phyloP scores from a whole-genome alignment of 2,797 vertebrate genomes.

The Syngnathus acus region DNA sequence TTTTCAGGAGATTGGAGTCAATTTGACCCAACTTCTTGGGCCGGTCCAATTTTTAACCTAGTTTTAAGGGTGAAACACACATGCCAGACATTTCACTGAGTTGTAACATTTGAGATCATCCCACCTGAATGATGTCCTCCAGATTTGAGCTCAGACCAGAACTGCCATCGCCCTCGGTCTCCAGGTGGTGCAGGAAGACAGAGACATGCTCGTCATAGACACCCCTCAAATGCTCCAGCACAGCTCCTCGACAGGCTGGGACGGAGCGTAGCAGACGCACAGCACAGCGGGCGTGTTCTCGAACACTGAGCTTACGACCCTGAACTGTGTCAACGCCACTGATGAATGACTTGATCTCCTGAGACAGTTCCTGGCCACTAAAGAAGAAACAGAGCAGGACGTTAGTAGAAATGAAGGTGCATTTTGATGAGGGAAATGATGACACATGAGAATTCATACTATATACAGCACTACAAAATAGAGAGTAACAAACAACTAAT shows the following conservation, averaged over 20 bases:
- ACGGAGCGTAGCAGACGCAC: slow-evolving; percentile 82
- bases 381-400: not conserved
- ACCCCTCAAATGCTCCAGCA: slow-evolving; percentile 82
- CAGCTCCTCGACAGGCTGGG: slow-evolving; percentile 81
- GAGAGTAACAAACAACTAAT: not conserved
- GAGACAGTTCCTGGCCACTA: slow-evolving; percentile 80
- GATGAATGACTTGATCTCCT: slow-evolving; percentile 91
- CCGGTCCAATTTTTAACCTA: no score
- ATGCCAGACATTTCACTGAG: no score
- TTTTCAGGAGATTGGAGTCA: no score
- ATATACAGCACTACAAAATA: not conserved
- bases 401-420: slow-evolving; percentile 6
- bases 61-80: no score
- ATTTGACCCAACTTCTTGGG: no score
- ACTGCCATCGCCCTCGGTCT: slow-evolving; percentile 65
- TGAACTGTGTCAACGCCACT: slow-evolving; percentile 78
- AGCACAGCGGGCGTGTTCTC: slow-evolving; percentile 85
- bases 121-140: slow-evolving; percentile 71
- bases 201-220: slow-evolving; percentile 89
- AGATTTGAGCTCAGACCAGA: slow-evolving; percentile 55
- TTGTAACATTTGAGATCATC: not conserved
- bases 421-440: not conserved
- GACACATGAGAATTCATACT: not conserved
- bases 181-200: slow-evolving; percentile 75
- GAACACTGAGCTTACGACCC: slow-evolving; percentile 80